Percentiles rank a stretch among this genome's conserved stretches.
Evolutionary conservation across 2,113 vertebrate genomes (phyloP).

Genomic region (Ammodytes marinus): DNA sequence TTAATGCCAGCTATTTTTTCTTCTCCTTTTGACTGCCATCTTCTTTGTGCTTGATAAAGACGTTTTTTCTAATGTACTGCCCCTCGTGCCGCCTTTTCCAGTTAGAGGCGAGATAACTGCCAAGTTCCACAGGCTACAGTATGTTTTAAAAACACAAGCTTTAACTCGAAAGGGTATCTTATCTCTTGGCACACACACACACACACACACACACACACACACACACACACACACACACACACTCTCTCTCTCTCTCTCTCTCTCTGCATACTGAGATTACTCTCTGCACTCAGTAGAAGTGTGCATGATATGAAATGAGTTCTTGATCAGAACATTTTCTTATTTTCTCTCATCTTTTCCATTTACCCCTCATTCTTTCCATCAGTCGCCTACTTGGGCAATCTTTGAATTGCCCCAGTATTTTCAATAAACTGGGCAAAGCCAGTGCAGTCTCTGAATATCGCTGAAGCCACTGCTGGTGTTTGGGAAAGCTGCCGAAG

Average conservation of each 20-base stretch:
- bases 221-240: too few relatives aligned
- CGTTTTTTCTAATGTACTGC: conserved; percentile 51
- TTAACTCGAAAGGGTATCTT: not conserved
- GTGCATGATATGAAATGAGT: not conserved
- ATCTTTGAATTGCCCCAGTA: conserved; percentile 24
- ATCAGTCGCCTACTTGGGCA: conserved; percentile 50
- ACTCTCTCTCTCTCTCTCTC: too few relatives aligned
- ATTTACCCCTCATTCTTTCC: conserved; percentile 40
- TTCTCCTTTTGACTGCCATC: conserved; percentile 40
- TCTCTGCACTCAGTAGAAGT: not conserved
- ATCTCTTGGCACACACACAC: not conserved
- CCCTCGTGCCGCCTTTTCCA: conserved; percentile 48
- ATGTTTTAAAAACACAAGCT: conserved; percentile 15
- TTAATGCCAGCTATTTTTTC: conserved; percentile 64
- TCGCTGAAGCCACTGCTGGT: conserved; percentile 43
- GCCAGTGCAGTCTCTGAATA: not conserved
- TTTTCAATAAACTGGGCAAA: conserved; percentile 51
- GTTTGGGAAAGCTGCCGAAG: conserved; percentile 67
- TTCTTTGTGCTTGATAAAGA: conserved; percentile 56
- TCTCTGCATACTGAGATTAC: not conserved
- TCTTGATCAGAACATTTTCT: not conserved
- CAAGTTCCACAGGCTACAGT: conserved; percentile 34
- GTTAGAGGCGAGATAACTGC: conserved; percentile 45
- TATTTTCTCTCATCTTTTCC: conserved; percentile 3
- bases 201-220: too few relatives aligned